Evolutionary conservation across 2,113 vertebrate genomes (phyloP), one percentile per base, ranked within the genome.

Genomic region (Prochilodus magdalenae): DNA sequence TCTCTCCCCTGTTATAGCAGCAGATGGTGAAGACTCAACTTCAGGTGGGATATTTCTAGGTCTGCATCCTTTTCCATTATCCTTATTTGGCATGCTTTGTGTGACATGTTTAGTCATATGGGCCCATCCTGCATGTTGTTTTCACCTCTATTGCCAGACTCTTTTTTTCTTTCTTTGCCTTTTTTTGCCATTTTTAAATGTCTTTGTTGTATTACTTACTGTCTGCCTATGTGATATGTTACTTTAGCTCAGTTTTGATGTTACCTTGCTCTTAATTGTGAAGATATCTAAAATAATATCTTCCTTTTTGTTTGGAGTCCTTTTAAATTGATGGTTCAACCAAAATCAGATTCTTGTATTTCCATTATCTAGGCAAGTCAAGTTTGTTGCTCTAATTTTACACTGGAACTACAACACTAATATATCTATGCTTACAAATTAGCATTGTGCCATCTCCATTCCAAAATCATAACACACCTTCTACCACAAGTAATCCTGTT

Each of bases 1-100:
- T 81, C 44, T 81, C 22, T 80, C 16, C 24, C 18, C 24, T 14
- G 59, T 72, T 80, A 88, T 89, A 93, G 93, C 91, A 88, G 89
- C 94, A 92, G 93, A 95, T 92, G 94, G 91, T 79, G 94, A 94
- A 88, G 91, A 94, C 83, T 91, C 89, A 80, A 91, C 90, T 91
- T 91, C 93, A 92, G 94, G 94, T 94, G 92, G 86, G 93, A 86
- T 84, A 88, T 91, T 88, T 89, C 88, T 89, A 86, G 87, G 80
- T 85, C 83, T 87, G 86, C 84, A 91, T 91, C 90, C 77, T 86
- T 67, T 80, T 83, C 27, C 44, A 78, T 62, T 80, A 59, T 75
- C 74, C 60, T 79, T 33, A 81, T 87, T 77, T 80, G 44, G 67
- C 74, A 73, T 29, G 3, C 51, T 24, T 57, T 18, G 57, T 57